Evolutionary conservation across 2,888 invertebrate genomes (phyloP).

Genomic region (Orthosia incerta): DNA sequence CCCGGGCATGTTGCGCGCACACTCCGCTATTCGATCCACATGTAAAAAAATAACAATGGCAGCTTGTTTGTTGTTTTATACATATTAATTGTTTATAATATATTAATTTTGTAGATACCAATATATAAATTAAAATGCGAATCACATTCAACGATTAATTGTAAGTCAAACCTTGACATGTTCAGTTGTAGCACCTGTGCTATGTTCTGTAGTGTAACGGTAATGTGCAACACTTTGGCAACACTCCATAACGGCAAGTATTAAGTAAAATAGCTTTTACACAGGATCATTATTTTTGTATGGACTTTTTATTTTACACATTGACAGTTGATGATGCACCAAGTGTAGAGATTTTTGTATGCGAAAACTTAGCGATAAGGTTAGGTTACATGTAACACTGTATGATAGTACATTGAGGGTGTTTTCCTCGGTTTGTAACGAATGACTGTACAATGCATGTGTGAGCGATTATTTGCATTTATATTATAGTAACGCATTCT

Average conservation of each 20-base stretch:
- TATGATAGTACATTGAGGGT: conserved; percentile 70
- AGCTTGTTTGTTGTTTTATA: conserved; percentile 78
- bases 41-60: conserved; percentile 71
- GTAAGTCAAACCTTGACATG: conserved; percentile 50
- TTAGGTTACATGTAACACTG: conserved; percentile 69
- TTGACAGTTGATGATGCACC: conserved; percentile 77
- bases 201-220: conserved; percentile 30
- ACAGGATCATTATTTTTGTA: conserved; percentile 85
- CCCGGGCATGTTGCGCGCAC: conserved; percentile 53
- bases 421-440: conserved; percentile 71
- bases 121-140: conserved; percentile 76
- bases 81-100: conserved; percentile 63
- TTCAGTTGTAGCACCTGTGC: conserved; percentile 30
- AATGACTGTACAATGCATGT: conserved; percentile 60
- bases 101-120: conserved; percentile 72
- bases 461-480: conserved; percentile 62
- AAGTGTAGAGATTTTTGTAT: conserved; percentile 81
- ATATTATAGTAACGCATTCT: conserved; percentile 45
- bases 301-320: conserved; percentile 76
- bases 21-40: conserved; percentile 43
- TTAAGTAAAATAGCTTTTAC: conserved; percentile 76
- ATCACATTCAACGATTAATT: conserved; percentile 72
- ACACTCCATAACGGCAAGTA: conserved; percentile 80
- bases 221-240: conserved; percentile 58
- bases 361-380: conserved; percentile 75